Percentiles rank a stretch among this genome's conserved stretches.
Evolutionary conservation across 2,888 invertebrate species (phyloP).

Genomic region (Metellina segmentata): DNA sequence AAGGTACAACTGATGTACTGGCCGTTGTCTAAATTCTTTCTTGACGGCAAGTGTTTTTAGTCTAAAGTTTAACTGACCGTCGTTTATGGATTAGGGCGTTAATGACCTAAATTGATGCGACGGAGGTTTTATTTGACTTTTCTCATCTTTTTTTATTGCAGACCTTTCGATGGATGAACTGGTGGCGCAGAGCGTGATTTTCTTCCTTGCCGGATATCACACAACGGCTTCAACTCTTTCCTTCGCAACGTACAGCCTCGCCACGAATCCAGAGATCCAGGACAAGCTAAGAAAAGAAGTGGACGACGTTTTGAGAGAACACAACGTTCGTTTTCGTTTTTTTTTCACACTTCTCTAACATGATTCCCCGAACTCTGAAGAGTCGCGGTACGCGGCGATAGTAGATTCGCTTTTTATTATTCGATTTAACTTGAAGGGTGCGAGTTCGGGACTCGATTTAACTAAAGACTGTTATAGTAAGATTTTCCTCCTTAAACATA

Average conservation of each 20-base stretch:
- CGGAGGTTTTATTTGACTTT: too few relatives aligned
- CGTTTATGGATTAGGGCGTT: too few relatives aligned
- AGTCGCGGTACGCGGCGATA: too few relatives aligned
- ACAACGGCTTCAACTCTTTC: constrained; percentile 85
- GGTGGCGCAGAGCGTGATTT: constrained; percentile 83
- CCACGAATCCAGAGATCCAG: constrained; percentile 83
- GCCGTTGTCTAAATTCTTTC: too few relatives aligned
- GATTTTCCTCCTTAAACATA: too few relatives aligned
- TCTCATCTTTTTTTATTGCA: constrained; percentile 33
- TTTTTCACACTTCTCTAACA: not conserved
- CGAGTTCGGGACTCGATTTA: too few relatives aligned
- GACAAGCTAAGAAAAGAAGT: constrained; percentile 83
- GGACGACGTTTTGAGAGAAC: constrained; percentile 72
- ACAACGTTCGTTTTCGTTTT: constrained; percentile 14
- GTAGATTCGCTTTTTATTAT: too few relatives aligned
- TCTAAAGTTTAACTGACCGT: too few relatives aligned
- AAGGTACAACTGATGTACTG: too few relatives aligned
- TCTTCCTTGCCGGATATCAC: constrained; percentile 85
- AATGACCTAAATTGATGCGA: too few relatives aligned
- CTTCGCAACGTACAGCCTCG: constrained; percentile 84
- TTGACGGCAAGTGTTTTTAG: too few relatives aligned
- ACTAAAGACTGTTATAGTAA: too few relatives aligned
- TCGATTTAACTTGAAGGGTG: not conserved
- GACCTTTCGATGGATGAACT: constrained; percentile 53
- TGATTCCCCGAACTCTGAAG: not conserved